Base-by-base conservation (phyloP, 2,888 invertebrate species). In the Thyatira batis region DNA sequence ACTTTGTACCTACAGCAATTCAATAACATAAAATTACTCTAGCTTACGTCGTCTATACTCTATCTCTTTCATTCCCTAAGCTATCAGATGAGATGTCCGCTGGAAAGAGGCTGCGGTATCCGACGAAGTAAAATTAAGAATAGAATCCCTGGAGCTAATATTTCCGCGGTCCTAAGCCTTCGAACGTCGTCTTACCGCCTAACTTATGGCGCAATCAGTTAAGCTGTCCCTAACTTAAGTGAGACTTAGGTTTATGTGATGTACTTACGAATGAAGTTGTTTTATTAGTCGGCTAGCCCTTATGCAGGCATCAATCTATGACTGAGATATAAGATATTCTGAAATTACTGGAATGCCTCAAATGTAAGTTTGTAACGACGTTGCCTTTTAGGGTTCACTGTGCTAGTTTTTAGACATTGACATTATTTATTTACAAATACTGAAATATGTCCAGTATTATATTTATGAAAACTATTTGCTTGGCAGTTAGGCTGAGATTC, bases 121-220 rank as follows among this genome's bases (percentile, higher is more conserved):
- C n/a, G n/a, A n/a, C n/a, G n/a, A n/a, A n/a, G n/a, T n/a, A n/a
- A n/a, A n/a, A n/a, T n/a, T n/a, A n/a, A 20, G 17, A n/a, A 27
- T 25, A 10, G 11, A 30, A 44, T n/a, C 17, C 11, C 20, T 30
- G 20, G 5, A 25, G 25, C 45, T 46, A 23, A 25, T 46, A 46
- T 46, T 13, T 25, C n/a, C 23, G 13, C n/a, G 13, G 23, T 13
- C 20, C 30, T 44, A 20, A 49, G 49, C 53, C 56, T 58, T 58
- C 52, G 60, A 55, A 58, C 58, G 65, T 65, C 68, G 64, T 50
- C 57, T 65, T 67, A 65, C 50, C 53, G 11, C 45, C 53, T 75
- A 74, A 78, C 56, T 78, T 77, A 77, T 76, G 71, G 67, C 61
- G 67, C 76, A 69, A 78, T 80, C 76, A 66, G 70, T 67, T 69